Evolutionary conservation across 2,113 vertebrate species (phyloP).

Genomic region (Laticauda laticaudata): DNA sequence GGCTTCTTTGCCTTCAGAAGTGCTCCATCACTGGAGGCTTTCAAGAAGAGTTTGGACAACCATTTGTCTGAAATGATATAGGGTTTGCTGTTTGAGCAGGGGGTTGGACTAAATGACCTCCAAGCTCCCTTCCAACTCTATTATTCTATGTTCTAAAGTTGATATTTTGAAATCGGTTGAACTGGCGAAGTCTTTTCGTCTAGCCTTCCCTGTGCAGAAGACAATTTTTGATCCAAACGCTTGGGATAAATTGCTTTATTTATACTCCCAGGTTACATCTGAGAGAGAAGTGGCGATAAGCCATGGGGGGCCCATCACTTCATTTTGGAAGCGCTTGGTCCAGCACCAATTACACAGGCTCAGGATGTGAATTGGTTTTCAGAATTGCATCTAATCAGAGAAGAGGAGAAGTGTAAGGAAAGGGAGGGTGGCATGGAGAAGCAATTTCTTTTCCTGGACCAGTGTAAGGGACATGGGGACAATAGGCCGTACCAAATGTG

Average conservation of each 20-base stretch:
- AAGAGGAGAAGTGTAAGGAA: not conserved
- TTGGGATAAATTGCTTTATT: conserved; percentile 4
- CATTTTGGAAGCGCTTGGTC: conserved; percentile 1
- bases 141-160: not conserved
- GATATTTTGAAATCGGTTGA: not conserved
- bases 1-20: not conserved
- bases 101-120: too few species aligned
- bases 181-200: not conserved
- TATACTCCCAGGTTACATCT: not conserved
- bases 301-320: not conserved
- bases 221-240: conserved; percentile 4
- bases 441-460: not conserved
- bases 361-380: conserved; percentile 4
- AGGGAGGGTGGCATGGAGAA: not conserved
- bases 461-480: not conserved
- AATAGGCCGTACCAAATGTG: not conserved
- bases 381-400: conserved; percentile 15
- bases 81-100: too few species aligned
- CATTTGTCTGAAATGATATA: too few species aligned
- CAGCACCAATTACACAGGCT: not conserved
- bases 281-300: not conserved
- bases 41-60: too few species aligned
- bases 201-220: not conserved
- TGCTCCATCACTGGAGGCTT: too few species aligned
- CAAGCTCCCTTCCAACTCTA: too few species aligned